These are phyloP conservation scores for Neolamprologus caudopunctatus DNA, from an alignment of 2,113 vertebrate genomes.

Conservation along the genomic window DNA sequence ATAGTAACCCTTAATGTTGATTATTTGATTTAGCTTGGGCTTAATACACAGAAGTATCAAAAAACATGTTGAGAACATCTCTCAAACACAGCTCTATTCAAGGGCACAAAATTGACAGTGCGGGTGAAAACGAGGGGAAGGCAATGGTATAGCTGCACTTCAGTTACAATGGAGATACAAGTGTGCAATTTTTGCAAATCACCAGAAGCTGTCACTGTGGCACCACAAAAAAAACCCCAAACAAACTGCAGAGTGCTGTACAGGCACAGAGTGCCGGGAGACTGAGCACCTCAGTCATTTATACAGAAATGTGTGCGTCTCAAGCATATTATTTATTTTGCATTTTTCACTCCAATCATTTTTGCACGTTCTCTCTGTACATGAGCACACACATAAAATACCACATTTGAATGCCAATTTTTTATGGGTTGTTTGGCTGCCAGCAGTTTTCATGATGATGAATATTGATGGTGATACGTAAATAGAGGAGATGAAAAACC, in stretches of 20 bases:
- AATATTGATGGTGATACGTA: slow-evolving; percentile 37
- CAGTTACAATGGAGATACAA: background rate
- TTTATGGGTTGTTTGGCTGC: background rate
- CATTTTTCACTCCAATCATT: background rate
- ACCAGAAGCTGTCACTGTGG: slow-evolving; percentile 53
- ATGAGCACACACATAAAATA: background rate
- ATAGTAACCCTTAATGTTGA: background rate
- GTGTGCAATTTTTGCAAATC: background rate
- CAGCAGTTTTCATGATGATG: slow-evolving; percentile 22
- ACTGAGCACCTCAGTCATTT: background rate
- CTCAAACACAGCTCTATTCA: background rate
- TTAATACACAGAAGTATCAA: background rate
- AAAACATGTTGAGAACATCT: background rate
- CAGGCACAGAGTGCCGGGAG: background rate
- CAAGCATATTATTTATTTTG: background rate
- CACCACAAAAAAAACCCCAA: background rate
- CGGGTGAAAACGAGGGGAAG: too few species aligned
- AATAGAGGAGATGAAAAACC: slow-evolving; percentile 20
- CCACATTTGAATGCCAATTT: background rate
- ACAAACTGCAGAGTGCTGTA: background rate
- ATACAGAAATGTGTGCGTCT: background rate
- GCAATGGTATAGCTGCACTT: background rate
- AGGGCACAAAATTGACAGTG: background rate
- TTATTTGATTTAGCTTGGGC: background rate
- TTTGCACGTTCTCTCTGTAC: background rate